Evolutionary conservation across 2,797 vertebrate genomes (phyloP).

Genomic region (Mormyrops attenuatus): DNA sequence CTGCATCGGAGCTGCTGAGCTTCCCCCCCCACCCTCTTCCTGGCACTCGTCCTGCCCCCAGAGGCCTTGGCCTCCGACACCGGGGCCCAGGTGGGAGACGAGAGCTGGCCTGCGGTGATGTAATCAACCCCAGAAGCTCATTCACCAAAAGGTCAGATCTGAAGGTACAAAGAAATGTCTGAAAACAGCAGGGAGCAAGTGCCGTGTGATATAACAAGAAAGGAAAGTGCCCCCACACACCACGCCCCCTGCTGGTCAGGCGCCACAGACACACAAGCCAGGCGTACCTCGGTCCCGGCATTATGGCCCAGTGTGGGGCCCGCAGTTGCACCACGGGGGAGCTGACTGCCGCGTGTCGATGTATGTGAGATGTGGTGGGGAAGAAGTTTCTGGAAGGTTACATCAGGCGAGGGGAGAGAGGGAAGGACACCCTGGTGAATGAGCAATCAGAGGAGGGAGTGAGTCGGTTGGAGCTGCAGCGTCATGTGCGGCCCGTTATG

Average conservation of each 20-base stretch:
- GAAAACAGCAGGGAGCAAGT: neutral
- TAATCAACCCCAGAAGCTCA: neutral
- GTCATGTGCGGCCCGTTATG: neutral
- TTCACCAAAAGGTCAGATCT: constrained; percentile 5
- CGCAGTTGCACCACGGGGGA: neutral
- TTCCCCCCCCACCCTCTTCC: neutral
- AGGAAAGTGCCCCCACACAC: neutral
- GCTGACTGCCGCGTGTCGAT: neutral
- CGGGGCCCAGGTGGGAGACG: neutral
- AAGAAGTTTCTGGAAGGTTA: neutral
- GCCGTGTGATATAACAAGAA: neutral
- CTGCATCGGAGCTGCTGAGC: neutral
- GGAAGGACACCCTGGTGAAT: neutral
- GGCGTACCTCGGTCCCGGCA: neutral
- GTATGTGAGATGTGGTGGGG: neutral
- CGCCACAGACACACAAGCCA: neutral
- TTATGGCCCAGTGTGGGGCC: neutral
- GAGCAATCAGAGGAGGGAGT: neutral
- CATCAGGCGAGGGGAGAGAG: neutral
- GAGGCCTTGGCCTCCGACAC: neutral
- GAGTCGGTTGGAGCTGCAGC: neutral
- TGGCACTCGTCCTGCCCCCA: neutral
- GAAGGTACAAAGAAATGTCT: neutral
- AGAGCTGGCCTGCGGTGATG: neutral
- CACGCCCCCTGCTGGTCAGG: neutral